Conservation (phyloP, 1,140 invertebrate genomes). For the Monomorium pharaonis region DNA sequence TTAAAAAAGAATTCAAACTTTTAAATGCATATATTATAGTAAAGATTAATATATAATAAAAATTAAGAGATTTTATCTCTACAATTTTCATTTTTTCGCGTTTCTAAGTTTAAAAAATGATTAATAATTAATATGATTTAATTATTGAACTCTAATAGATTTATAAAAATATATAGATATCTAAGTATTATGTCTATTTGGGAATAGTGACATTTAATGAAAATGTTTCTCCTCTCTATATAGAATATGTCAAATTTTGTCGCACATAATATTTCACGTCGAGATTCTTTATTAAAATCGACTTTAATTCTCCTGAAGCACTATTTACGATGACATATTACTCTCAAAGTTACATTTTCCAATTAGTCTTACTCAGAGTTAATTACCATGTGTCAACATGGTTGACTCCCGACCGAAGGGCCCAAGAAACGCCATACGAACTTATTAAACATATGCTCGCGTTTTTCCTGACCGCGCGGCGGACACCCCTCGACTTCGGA, state of each 20-base stretch:
- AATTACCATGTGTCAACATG: conserved; percentile 74
- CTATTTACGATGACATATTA: conserved; percentile 30
- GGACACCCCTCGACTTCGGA: conserved; percentile 78
- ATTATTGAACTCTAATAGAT: too few relatives aligned
- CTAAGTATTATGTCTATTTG: neutral
- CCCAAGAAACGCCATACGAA: conserved; percentile 70
- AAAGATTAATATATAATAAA: conserved; percentile 33
- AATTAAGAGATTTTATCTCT: conserved; percentile 7
- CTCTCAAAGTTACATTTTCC: conserved; percentile 43
- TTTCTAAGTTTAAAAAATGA: neutral
- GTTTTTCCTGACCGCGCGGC: conserved; percentile 67
- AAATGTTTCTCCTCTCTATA: neutral
- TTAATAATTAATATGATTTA: too few relatives aligned
- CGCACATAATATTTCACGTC: neutral
- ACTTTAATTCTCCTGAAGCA: conserved; percentile 17
- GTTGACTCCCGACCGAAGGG: conserved; percentile 51
- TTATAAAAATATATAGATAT: neutral
- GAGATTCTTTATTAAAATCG: neutral
- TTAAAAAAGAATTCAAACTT: neutral
- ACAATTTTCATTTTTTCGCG: too few relatives aligned
- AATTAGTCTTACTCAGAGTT: conserved; percentile 67
- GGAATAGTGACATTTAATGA: neutral
- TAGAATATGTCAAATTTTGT: neutral
- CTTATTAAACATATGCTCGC: conserved; percentile 81
- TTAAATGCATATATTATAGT: neutral